Conservation (phyloP, 2,797 vertebrate species). For the Gallinago stenura region DNA sequence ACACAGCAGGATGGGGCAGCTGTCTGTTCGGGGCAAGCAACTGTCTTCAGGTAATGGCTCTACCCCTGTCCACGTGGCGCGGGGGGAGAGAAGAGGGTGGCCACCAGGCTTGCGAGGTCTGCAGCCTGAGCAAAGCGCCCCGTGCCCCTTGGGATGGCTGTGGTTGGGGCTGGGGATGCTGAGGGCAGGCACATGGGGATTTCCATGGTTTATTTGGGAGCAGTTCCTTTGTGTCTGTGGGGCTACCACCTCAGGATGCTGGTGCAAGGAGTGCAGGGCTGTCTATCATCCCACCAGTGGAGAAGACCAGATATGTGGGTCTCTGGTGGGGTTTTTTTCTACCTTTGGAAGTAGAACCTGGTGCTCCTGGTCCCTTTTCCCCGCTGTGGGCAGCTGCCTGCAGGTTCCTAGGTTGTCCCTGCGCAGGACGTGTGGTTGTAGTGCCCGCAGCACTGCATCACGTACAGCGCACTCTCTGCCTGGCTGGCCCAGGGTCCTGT, state of each 20-base stretch:
- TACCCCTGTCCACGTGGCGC: accelerated
- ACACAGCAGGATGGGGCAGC: accelerated
- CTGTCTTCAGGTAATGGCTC: background rate
- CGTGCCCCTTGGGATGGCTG: accelerated
- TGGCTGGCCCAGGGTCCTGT: slow-evolving; percentile 77
- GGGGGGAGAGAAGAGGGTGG: background rate
- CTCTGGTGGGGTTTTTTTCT: background rate
- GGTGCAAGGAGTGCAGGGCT: accelerated
- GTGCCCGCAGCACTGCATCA: slow-evolving; percentile 83
- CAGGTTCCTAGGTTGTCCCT: background rate
- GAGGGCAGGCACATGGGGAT: background rate
- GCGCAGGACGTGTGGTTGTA: slow-evolving; percentile 67
- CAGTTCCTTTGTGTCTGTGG: background rate
- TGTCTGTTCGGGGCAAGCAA: background rate
- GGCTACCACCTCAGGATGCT: background rate
- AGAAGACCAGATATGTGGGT: accelerated
- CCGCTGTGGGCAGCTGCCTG: accelerated
- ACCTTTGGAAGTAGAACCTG: background rate
- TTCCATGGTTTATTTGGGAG: slow-evolving; percentile 40
- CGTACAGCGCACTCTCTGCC: slow-evolving; percentile 57
- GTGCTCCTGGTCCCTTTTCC: background rate
- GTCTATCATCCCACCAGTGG: background rate
- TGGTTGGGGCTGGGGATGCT: accelerated
- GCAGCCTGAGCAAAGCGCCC: background rate
- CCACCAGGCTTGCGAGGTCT: background rate